Evolutionary conservation across 2,113 vertebrate species (phyloP).

Genomic region (Spheniscus mendiculus): DNA sequence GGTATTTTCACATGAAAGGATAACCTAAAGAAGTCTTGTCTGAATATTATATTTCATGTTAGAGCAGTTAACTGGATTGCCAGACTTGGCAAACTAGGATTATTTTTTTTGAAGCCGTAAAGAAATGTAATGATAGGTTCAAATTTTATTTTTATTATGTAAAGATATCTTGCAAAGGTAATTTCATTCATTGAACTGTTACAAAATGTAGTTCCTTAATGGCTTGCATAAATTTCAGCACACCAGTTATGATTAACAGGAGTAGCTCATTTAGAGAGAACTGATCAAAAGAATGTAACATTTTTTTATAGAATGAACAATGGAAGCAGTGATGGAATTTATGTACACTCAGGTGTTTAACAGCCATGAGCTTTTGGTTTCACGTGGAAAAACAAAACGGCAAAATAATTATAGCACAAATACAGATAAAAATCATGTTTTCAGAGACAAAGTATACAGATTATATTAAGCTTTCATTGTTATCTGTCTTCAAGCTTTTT

Average conservation of each 20-base stretch:
- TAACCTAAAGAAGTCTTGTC: background rate
- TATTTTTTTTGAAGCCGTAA: background rate
- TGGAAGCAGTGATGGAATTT: background rate
- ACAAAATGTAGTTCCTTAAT: background rate
- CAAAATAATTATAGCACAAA: background rate
- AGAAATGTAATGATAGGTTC: background rate
- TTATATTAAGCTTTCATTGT: background rate
- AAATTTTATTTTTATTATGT: background rate
- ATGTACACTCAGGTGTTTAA: background rate
- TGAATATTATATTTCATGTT: background rate
- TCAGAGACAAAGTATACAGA: background rate
- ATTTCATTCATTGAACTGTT: background rate
- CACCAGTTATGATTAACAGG: background rate
- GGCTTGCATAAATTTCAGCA: background rate
- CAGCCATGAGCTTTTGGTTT: background rate
- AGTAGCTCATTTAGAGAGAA: background rate
- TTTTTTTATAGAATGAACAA: background rate
- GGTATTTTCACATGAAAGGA: background rate
- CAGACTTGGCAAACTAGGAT: background rate
- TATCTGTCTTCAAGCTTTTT: background rate
- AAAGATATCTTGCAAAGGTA: background rate
- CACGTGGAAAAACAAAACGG: background rate
- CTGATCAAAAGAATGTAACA: background rate
- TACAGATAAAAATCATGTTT: background rate
- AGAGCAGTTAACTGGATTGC: background rate